phyloP scores from a whole-genome alignment of 2,113 vertebrate genomes.

The Dromas ardeola region DNA sequence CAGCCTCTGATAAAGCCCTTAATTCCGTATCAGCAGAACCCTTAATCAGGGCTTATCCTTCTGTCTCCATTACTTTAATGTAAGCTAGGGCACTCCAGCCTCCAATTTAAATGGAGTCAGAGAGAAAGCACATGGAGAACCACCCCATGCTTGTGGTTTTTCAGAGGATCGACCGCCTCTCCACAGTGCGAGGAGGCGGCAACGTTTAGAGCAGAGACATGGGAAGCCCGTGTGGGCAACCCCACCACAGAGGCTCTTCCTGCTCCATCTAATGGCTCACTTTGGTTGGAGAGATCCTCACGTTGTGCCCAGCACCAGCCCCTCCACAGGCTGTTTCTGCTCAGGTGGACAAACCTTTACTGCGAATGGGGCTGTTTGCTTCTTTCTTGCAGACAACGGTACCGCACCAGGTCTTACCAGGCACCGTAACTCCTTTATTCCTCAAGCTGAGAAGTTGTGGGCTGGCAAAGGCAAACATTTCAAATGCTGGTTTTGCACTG shows the following conservation, averaged over 20 bases:
- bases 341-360: neutral
- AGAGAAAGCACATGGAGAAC: neutral
- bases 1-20: neutral
- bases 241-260: neutral
- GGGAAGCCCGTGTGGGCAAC: neutral
- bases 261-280: neutral
- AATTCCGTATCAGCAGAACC: neutral
- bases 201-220: accelerated
- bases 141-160: accelerated
- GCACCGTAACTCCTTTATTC: neutral
- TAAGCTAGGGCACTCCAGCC: neutral
- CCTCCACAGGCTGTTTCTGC: neutral
- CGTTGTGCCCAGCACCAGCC: neutral
- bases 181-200: accelerated
- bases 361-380: neutral
- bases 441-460: neutral
- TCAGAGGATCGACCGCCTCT: neutral
- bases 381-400: neutral
- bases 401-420: neutral
- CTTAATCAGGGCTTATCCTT: neutral
- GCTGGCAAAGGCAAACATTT: neutral
- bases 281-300: accelerated
- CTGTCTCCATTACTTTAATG: neutral
- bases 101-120: neutral
- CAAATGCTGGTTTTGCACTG: neutral